A percentile compares a stretch with the other conserved stretches of the same genome.
phyloP scores from a whole-genome alignment of 2,113 vertebrate species.

The Enhydra lutris region DNA sequence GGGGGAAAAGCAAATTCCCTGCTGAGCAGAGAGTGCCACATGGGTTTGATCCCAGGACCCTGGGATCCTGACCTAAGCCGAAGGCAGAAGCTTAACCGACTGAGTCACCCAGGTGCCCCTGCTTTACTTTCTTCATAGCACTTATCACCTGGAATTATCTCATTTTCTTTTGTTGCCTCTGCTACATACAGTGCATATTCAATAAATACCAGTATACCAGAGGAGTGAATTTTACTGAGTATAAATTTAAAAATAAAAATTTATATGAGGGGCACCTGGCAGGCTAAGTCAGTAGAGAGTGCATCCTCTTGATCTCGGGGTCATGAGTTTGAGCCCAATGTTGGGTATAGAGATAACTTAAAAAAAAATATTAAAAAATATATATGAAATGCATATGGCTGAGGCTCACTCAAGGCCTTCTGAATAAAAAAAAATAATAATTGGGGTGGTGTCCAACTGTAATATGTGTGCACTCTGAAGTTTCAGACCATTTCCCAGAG shows the following conservation, averaged over 20 bases:
- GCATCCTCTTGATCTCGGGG: not conserved
- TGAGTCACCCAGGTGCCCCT: not conserved
- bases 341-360: not conserved
- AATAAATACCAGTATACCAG: not conserved
- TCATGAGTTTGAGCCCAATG: not conserved
- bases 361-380: not conserved
- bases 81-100: not conserved
- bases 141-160: not conserved
- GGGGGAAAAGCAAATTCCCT: not conserved
- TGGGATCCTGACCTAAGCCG: not conserved
- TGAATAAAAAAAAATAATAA: not conserved
- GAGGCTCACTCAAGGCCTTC: not conserved
- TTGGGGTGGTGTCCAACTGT: not conserved
- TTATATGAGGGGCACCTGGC: not conserved
- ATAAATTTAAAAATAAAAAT: not conserved
- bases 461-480: not conserved
- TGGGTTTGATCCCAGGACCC: not conserved
- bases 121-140: not conserved
- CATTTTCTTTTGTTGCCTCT: not conserved
- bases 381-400: not conserved
- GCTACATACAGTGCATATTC: not conserved
- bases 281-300: not conserved
- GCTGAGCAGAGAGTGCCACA: not conserved
- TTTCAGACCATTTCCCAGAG: not conserved
- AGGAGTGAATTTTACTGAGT: not conserved